Percentiles rank a stretch among this genome's conserved stretches.
Conservation (phyloP, 1,140 invertebrate species). For the Agraylea sexmaculata region DNA sequence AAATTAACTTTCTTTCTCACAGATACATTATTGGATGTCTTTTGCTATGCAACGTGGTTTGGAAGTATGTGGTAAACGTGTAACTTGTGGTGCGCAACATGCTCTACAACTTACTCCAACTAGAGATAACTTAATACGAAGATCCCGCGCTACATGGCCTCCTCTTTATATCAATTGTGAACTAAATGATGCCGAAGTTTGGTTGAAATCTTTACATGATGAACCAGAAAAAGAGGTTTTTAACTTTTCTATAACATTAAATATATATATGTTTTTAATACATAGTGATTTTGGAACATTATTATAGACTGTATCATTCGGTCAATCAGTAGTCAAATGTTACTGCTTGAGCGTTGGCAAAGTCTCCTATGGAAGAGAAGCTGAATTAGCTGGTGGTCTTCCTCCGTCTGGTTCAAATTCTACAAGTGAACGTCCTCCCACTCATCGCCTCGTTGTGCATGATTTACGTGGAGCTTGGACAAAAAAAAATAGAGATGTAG, state of each 20-base stretch:
- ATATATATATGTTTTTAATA: slow-evolving; percentile 2
- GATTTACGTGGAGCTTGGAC: slow-evolving; percentile 94
- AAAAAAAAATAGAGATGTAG: slow-evolving; percentile 86
- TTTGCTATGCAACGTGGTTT: slow-evolving; percentile 92
- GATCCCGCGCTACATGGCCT: slow-evolving; percentile 82
- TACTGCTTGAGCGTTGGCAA: slow-evolving; percentile 83
- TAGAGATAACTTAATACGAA: slow-evolving; percentile 73
- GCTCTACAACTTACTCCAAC: slow-evolving; percentile 62
- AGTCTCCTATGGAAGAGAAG: slow-evolving; percentile 69
- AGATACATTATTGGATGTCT: slow-evolving; percentile 97
- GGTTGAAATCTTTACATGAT: slow-evolving; percentile 70
- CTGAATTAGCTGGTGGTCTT: slow-evolving; percentile 16
- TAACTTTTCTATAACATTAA: slow-evolving; percentile 22
- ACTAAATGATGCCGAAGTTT: slow-evolving; percentile 79
- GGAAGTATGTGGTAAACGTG: slow-evolving; percentile 75
- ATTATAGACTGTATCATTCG: slow-evolving; percentile 23
- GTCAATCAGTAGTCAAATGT: slow-evolving; percentile 70
- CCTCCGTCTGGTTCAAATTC: slow-evolving; percentile 9
- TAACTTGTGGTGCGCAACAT: slow-evolving; percentile 79
- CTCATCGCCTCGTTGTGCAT: slow-evolving; percentile 78
- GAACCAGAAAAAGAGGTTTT: slow-evolving; percentile 37
- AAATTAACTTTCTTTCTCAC: slow-evolving; percentile 42
- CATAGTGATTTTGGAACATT: slow-evolving; percentile 2
- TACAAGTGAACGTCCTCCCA: slow-evolving; percentile 44
- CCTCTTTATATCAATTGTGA: slow-evolving; percentile 89